phyloP scores from a whole-genome alignment of 2,888 invertebrate species.

The Clanis bilineata region DNA sequence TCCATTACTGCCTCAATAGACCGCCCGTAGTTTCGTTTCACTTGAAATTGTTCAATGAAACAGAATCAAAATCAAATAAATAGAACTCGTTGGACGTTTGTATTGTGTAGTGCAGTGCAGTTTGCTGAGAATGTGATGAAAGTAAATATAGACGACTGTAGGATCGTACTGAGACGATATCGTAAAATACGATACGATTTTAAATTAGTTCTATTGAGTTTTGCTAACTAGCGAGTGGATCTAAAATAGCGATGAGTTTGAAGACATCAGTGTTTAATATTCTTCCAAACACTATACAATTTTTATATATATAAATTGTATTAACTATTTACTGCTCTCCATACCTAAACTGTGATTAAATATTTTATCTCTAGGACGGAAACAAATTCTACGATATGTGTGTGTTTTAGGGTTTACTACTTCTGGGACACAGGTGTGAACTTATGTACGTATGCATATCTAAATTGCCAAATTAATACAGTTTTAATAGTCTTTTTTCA shows the following conservation, averaged over 20 bases:
- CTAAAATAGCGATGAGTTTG: neutral
- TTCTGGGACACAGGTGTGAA: too few relatives aligned
- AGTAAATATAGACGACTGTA: neutral
- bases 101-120: neutral
- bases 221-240: neutral
- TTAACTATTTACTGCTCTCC: too few relatives aligned
- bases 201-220: neutral
- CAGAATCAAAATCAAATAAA: conserved; percentile 36
- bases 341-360: too few relatives aligned
- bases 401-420: too few relatives aligned
- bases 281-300: too few relatives aligned
- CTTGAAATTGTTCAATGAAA: conserved; percentile 36
- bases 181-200: neutral
- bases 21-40: conserved; percentile 21
- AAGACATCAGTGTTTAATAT: too few relatives aligned
- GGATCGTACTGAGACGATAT: neutral
- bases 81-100: conserved; percentile 21
- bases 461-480: too few relatives aligned
- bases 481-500: too few relatives aligned
- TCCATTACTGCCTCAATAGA: conserved; percentile 34
- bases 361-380: too few relatives aligned
- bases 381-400: too few relatives aligned
- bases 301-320: too few relatives aligned
- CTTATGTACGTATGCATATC: too few relatives aligned
- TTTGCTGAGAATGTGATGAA: neutral